Base-by-base conservation (phyloP, 2,113 vertebrate species). In the Zosterops hypoxanthus region DNA sequence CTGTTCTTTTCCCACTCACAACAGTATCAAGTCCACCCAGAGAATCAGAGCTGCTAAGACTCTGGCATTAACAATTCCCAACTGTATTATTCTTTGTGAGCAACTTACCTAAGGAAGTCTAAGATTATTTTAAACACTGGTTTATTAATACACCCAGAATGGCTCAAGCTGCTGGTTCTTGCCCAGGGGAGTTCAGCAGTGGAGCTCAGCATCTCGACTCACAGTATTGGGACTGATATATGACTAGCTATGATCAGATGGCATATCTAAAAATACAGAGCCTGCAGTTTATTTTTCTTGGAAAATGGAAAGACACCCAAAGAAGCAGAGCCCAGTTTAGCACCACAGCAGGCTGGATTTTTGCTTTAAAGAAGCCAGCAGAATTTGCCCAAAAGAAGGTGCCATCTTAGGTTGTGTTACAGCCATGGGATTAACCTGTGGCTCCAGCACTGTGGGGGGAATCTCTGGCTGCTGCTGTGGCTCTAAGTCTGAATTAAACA, bases 251-350 rank as follows among this genome's bases (percentile, higher is more conserved):
- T 49, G 69, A 95, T 96, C 92, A 82, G 93, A 94, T 92, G 93
- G 79, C 76, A 75, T 68, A 94, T 60, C 93, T 96, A 95, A 97
- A 97, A 97, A 97, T 95, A 96, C 72, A 86, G 75, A 77, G 90
- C 93, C 64, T 92, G 85, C 0, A 2, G 88, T 93, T 92, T 96
- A 94, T 96, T 97, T 96, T 96, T 84, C 95, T 96, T 97, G 93
- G 96, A 96, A 96, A 94, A 96, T 93, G 60, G 82, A 96, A 94
- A 92, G 90, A 92, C 90, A 94, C 90, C 36, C 88, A 95, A 90
- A 94, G 92, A 93, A 84, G 92, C 88, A 94, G 41, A 86, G 60
- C 90, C 65, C 36, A 56, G 65, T 94, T 95, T 96, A 96, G 94
- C 80, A 94, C 28, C 47, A 46, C 53, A 64, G 72, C 56, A 60